Evolutionary conservation across 2,113 vertebrate genomes (phyloP).

Genomic region (Laticauda colubrina): DNA sequence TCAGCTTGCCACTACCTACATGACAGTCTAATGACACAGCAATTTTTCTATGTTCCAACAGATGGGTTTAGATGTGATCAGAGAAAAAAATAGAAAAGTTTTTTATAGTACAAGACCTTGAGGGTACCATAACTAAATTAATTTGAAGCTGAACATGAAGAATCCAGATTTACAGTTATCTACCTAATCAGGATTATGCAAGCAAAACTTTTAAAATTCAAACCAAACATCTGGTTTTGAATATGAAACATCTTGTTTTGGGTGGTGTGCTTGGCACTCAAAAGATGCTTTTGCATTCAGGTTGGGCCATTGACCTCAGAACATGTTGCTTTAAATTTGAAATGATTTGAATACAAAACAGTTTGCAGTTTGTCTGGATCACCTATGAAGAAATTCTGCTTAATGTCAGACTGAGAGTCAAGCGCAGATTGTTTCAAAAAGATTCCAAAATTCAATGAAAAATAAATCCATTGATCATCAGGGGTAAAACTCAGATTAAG

Average conservation of each 20-base stretch:
- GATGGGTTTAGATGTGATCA: neutral
- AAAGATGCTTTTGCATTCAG: neutral
- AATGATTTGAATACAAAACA: neutral
- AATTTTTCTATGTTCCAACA: neutral
- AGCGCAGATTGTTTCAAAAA: neutral
- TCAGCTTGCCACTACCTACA: neutral
- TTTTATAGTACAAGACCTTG: conserved; percentile 27
- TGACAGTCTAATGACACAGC: neutral
- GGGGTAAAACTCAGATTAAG: neutral
- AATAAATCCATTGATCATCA: neutral
- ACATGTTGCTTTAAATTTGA: neutral
- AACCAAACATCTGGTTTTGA: neutral
- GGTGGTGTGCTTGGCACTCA: neutral
- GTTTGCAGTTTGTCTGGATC: neutral
- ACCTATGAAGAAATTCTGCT: neutral
- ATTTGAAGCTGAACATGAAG: neutral
- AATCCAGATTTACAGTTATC: neutral
- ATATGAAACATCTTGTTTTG: neutral
- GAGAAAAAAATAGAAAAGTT: conserved; percentile 24
- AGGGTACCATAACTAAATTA: neutral
- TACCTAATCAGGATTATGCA: neutral
- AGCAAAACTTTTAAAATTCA: neutral
- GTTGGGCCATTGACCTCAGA: neutral
- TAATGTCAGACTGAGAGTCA: neutral
- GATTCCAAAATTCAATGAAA: neutral